Evolutionary conservation across 2,888 invertebrate genomes (phyloP).

Genomic region (Caenorhabditis imperialis): DNA sequence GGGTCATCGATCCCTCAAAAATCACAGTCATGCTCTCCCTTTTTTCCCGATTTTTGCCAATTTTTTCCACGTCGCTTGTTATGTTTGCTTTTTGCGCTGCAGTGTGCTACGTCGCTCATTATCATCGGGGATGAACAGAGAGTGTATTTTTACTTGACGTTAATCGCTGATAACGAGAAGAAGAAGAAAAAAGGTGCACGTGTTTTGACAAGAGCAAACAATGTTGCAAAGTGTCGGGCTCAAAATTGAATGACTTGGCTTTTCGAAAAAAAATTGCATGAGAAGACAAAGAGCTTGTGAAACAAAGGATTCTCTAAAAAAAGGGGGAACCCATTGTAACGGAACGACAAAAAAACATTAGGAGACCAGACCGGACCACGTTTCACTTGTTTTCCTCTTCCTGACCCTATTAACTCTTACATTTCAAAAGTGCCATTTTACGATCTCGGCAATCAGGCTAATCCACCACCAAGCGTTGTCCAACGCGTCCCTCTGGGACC

Average conservation of each 20-base stretch:
- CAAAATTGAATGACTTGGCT: too few species aligned
- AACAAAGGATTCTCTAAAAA: too few species aligned
- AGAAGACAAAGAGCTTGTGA: too few species aligned
- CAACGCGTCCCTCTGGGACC: constrained; percentile 36
- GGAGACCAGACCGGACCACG: too few species aligned
- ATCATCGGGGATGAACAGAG: constrained; percentile 22
- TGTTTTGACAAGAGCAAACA: constrained; percentile 15
- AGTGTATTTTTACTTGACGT: constrained; percentile 27
- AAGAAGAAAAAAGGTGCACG: constrained; percentile 10
- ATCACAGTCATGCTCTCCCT: constrained; percentile 22
- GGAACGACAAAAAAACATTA: too few species aligned
- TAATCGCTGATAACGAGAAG: constrained; percentile 28
- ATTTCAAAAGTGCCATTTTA: constrained; percentile 26
- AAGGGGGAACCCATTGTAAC: too few species aligned
- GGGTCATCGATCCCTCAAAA: constrained; percentile 16
- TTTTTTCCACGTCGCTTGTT: constrained; percentile 34
- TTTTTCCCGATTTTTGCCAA: constrained; percentile 5
- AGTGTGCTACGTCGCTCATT: constrained; percentile 28
- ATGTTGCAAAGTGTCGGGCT: not conserved
- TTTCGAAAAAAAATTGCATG: too few species aligned
- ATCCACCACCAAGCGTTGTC: constrained; percentile 20
- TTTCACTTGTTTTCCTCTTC: constrained; percentile 33
- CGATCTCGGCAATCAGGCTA: constrained; percentile 44
- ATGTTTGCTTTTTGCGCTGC: constrained; percentile 44
- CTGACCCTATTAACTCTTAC: constrained; percentile 26